Conservation (phyloP, 1,140 invertebrate species). For the Zaprionus ghesquierei region DNA sequence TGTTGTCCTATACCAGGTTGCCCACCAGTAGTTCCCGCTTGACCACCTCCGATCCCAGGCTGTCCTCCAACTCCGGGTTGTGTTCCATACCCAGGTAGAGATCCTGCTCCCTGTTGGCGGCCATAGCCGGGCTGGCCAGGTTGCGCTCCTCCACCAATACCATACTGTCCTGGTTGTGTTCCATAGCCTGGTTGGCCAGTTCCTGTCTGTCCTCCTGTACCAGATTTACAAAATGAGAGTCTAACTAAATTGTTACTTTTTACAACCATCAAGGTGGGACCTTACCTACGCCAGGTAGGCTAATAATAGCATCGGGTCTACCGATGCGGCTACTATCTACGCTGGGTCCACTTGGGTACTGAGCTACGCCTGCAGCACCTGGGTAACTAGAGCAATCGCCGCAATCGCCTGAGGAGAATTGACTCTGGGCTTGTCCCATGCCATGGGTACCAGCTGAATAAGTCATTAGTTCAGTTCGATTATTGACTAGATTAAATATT, state of each 20-base stretch:
- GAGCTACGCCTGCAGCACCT: slow-evolving; percentile 22
- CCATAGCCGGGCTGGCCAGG: not conserved
- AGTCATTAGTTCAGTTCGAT: not conserved
- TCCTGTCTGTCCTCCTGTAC: not conserved
- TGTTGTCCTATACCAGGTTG: slow-evolving; percentile 17
- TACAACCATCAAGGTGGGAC: not conserved
- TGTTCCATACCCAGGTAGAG: slow-evolving; percentile 11
- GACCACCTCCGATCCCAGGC: not conserved
- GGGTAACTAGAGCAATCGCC: slow-evolving; percentile 76
- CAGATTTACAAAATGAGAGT: no score
- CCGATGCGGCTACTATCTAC: no score
- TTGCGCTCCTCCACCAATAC: not conserved
- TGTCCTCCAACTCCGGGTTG: slow-evolving; percentile 14
- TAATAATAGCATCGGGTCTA: slow-evolving; percentile 58
- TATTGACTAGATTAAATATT: not conserved
- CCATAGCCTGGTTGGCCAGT: slow-evolving; percentile 24
- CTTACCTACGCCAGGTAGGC: slow-evolving; percentile 50
- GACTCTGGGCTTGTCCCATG: slow-evolving; percentile 92
- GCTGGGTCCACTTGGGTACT: not conserved
- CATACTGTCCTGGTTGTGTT: slow-evolving; percentile 7
- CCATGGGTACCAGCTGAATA: slow-evolving; percentile 87
- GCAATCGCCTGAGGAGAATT: slow-evolving; percentile 84
- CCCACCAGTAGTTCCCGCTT: slow-evolving; percentile 15
- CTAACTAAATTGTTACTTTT: not conserved
- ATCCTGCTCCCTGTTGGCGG: not conserved